Evolutionary conservation across 2,113 vertebrate species (phyloP).

Genomic region (Megaceryle maxima): DNA sequence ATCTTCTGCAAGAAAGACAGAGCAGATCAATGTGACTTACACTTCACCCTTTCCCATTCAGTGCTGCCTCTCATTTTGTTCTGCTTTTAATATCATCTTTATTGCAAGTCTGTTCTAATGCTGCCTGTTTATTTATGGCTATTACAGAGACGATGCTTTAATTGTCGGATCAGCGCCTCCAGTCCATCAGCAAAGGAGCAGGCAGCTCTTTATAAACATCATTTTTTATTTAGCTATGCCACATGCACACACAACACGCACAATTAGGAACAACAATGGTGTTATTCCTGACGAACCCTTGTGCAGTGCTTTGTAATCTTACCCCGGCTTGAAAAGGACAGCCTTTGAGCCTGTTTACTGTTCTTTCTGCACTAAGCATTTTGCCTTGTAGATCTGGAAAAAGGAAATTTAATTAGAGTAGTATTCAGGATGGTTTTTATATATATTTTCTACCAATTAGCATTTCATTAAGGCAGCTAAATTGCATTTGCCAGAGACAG

Average conservation of each 20-base stretch:
- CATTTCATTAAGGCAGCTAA: conserved; percentile 75
- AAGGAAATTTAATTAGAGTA: conserved; percentile 62
- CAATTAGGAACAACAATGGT: conserved; percentile 13
- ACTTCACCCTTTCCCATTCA: conserved; percentile 37
- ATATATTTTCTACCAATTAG: conserved; percentile 74
- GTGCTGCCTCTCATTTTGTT: conserved; percentile 30
- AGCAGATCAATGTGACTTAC: conserved; percentile 57
- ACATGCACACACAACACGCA: not conserved
- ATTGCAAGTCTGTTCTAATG: conserved; percentile 54
- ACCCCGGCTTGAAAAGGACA: not conserved
- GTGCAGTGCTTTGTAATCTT: not conserved
- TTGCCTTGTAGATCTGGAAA: conserved; percentile 30
- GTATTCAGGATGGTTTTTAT: conserved; percentile 57
- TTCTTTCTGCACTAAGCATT: not conserved
- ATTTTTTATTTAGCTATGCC: conserved; percentile 28
- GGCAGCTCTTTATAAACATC: conserved; percentile 16
- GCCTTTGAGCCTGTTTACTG: conserved; percentile 19
- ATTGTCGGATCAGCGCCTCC: conserved; percentile 61
- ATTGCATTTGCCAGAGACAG: conserved; percentile 72
- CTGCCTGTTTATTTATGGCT: conserved; percentile 65
- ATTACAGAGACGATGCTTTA: conserved; percentile 56
- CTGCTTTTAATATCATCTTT: conserved; percentile 57
- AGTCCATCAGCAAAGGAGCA: conserved; percentile 56
- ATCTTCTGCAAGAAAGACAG: not conserved
- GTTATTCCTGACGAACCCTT: not conserved